Evolutionary conservation across 1,140 invertebrate species (phyloP), one percentile per base, ranked within the genome.

Genomic region (Chionoecetes opilio): DNA sequence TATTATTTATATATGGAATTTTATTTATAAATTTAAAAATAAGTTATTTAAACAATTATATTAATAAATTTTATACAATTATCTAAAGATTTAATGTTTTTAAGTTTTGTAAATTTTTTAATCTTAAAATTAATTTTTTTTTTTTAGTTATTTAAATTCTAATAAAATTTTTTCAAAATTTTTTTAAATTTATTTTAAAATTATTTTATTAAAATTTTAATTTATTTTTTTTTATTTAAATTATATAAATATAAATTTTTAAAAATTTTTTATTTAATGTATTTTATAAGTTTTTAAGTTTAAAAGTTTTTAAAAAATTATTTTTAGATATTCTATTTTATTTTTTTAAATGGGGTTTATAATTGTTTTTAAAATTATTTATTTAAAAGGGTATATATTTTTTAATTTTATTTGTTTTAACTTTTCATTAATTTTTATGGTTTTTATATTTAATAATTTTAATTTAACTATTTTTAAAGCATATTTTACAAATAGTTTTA

Each of bases 151-250:
- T 86, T 21, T 86, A 26, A 14, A 26, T 86, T 21, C 32, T 86
- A 14, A 26, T 86, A 14, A 26, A 26, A 14, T 86, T 86, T 21
- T 86, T 86, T 21, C 32, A 26, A 14, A 26, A 26, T 21, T 86
- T 86, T 21, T 86, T 86, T 21, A 26, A 26, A 14, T 86, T 86
- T 21, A 26, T 86, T 21, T 86, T 86, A 14, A 26, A 26, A 14
- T 86, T 86, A 26, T 21, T 86, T 86, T 86, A 26, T 32, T 86
- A 26, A 26, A 26, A 26, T 86, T 86, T 86, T 86, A 26, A 26
- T 86, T 86, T 86, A 11, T 86, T 86, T 86, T 86, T 86, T 86
- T 86, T 86, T 86, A 26, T 86, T 86, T 86, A 26, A 26, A 26
- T 86, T 86, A 26, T 86, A 26, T 86, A 26, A 26, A 26, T 86